Evolutionary conservation across 2,888 invertebrate genomes (phyloP), one percentile per base, ranked within the genome.

Genomic region (Phengaris arion): DNA sequence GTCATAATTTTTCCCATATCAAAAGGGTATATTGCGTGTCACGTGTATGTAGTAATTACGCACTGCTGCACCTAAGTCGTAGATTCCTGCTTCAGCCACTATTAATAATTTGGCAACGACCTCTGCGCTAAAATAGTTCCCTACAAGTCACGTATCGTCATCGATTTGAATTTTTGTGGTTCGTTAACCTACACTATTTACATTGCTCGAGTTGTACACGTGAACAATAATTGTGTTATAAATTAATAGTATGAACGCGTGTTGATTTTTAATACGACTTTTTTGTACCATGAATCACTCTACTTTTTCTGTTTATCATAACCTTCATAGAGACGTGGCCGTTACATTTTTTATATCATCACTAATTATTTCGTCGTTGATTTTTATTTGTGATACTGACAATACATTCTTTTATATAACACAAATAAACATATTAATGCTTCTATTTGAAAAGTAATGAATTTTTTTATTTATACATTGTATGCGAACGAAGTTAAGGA

Each of bases 61-160:
- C 54, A n/a, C 22, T 59, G 48, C 68, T 48, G 51, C 72, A 72
- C 51, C 72, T 68, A 55, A 46, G 55, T 75, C 75, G 74, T 77
- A 74, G 52, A 76, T 76, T 75, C 74, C 74, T 81, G 87, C 88
- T 90, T 91, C 91, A 91, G 89, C 84, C 80, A 82, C 84, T 81
- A 83, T 87, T 35, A 64, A 92, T 89, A 88, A 84, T 89, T 91
- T 92, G 91, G 91, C 91, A 88, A 83, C 83, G 82, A 79, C 81
- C 79, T 80, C 81, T 84, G 84, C 55, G 80, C 83, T 78, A 81
- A 84, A 87, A 90, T 88, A 84, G 86, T 84, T 74, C 68, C 51
- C 69, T 48, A 57, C 55, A 46, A 70, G 55, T 75, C 54, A 68
- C 68, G 54, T 69, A 55, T 68, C 76, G 76, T 76, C 84, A 88